A percentile compares a stretch with the other conserved stretches of the same genome.
Conservation (phyloP, 92 coral and sea anemone genomes). For the Palythoa heliodiscus region DNA sequence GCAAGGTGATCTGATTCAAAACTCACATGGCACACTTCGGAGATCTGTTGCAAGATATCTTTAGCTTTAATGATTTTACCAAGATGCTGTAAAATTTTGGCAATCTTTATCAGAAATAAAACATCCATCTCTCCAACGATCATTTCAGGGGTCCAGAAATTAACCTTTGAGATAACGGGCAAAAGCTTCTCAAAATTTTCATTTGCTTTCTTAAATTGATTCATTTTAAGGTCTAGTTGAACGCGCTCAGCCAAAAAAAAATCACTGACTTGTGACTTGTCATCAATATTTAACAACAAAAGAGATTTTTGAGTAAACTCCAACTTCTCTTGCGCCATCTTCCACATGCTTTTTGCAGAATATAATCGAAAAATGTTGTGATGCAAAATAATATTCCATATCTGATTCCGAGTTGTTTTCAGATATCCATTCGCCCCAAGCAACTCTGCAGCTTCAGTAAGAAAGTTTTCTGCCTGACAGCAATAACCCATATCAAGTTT, state of each 20-base stretch:
- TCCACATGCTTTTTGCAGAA: not conserved
- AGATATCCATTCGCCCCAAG: not conserved
- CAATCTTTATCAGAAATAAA: conserved; percentile 2
- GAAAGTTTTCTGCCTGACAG: not conserved
- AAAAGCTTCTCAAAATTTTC: not conserved
- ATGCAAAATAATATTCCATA: not conserved
- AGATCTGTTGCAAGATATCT: not conserved
- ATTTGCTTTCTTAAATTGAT: not conserved
- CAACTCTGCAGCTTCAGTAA: not conserved
- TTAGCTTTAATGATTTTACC: conserved; percentile 1
- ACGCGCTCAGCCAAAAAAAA: conserved; percentile 1
- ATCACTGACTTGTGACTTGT: not conserved
- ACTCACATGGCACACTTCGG: not conserved
- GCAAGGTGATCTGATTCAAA: not conserved
- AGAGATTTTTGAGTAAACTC: not conserved
- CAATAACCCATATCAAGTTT: not conserved
- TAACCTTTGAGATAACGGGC: not conserved
- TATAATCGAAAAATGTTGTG: not conserved
- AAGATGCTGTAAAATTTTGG: not conserved
- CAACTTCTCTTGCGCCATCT: not conserved
- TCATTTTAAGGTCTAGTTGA: conserved; percentile 2
- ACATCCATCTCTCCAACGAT: not conserved
- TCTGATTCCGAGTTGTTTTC: not conserved
- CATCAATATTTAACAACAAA: not conserved
- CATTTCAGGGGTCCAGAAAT: not conserved